Percentiles rank a stretch among this genome's conserved stretches.
phyloP scores from a whole-genome alignment of 92 coral and sea anemone species.

The Zoanthus gigantus region DNA sequence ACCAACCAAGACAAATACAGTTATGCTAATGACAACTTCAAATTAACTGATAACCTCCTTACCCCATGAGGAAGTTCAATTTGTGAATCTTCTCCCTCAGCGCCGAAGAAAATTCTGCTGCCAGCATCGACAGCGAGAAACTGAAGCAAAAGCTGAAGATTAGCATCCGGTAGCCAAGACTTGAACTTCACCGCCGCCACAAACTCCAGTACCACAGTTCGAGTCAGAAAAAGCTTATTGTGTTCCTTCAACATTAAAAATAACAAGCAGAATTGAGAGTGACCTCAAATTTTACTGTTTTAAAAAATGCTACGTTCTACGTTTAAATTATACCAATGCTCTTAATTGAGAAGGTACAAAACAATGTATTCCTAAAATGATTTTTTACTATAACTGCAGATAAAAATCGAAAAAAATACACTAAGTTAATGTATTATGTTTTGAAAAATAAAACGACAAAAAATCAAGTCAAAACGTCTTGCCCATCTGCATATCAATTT shows the following conservation, averaged over 20 bases:
- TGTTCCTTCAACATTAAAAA: slow-evolving; percentile 70
- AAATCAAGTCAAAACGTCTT: too few relatives aligned
- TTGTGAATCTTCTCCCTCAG: slow-evolving; percentile 87
- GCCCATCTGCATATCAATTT: too few relatives aligned
- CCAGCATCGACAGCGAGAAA: slow-evolving; percentile 96
- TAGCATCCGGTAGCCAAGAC: slow-evolving; percentile 87
- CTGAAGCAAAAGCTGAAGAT: slow-evolving; percentile 82
- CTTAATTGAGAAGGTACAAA: neutral
- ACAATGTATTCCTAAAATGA: neutral
- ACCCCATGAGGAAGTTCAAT: slow-evolving; percentile 91
- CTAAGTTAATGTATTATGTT: too few relatives aligned
- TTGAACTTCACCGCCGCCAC: slow-evolving; percentile 87
- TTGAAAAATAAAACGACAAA: too few relatives aligned
- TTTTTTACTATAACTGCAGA: too few relatives aligned
- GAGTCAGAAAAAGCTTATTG: slow-evolving; percentile 87
- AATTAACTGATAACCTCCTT: neutral
- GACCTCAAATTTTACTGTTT: neutral
- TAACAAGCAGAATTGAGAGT: neutral
- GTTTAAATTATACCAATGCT: neutral
- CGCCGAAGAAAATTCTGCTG: slow-evolving; percentile 87
- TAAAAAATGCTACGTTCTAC: neutral
- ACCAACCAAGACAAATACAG: neutral
- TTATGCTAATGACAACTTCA: neutral
- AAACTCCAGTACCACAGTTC: slow-evolving; percentile 87
- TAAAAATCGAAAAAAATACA: too few relatives aligned